Evolutionary conservation across 2,797 vertebrate species (phyloP).

Genomic region (Tokudaia tokunoshimensis): DNA sequence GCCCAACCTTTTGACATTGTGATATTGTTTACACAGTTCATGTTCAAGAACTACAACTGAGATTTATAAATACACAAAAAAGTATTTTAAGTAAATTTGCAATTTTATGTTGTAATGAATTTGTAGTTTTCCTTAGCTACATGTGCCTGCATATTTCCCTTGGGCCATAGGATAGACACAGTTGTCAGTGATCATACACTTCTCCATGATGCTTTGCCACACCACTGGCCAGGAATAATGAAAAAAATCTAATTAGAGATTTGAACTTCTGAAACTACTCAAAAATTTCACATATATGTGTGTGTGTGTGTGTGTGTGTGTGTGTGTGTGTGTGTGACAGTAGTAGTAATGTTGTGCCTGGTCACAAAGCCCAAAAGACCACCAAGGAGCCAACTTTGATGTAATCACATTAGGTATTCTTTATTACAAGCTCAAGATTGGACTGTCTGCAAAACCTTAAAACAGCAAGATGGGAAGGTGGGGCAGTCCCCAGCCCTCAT

Average conservation of each 20-base stretch:
- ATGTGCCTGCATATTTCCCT: background rate
- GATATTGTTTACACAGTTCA: background rate
- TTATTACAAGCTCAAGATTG: background rate
- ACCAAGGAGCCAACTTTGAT: background rate
- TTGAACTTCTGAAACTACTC: background rate
- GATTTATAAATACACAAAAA: background rate
- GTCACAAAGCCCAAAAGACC: background rate
- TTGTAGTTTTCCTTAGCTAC: background rate
- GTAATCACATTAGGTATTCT: background rate
- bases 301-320: no score
- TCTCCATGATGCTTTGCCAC: background rate
- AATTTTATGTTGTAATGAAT: background rate
- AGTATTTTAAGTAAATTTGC: background rate
- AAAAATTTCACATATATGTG: background rate
- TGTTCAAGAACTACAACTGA: background rate
- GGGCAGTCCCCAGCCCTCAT: background rate
- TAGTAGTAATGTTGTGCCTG: background rate
- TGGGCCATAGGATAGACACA: background rate
- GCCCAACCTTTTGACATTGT: no score
- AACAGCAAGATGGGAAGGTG: background rate
- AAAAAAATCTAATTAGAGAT: background rate
- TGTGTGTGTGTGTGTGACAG: no score
- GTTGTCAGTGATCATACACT: background rate
- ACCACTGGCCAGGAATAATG: background rate
- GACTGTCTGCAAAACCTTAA: no score